phyloP scores from a whole-genome alignment of 2,113 vertebrate species.

The Gambusia holbrooki region DNA sequence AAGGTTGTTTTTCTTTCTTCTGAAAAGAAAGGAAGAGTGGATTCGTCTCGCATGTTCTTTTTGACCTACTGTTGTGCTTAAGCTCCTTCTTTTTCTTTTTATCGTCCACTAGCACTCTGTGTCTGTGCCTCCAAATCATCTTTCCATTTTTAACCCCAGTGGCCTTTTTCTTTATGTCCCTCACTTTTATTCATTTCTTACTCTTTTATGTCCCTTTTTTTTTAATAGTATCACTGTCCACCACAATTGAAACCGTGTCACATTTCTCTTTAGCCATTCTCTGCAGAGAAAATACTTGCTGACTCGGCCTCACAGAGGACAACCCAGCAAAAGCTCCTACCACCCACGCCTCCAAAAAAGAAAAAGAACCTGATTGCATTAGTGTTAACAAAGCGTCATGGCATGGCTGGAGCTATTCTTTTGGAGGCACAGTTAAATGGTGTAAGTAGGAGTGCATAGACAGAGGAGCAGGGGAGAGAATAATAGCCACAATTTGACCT shows the following conservation, averaged over 20 bases:
- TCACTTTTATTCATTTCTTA: constrained; percentile 4
- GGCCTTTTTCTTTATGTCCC: constrained; percentile 2
- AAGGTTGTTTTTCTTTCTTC: neutral
- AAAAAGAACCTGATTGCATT: constrained; percentile 84
- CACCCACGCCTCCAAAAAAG: constrained; percentile 2
- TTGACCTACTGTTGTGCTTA: constrained; percentile 1
- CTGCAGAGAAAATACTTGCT: constrained; percentile 39
- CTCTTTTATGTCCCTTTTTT: constrained; percentile 28
- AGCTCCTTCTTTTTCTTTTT: neutral
- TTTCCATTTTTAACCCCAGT: neutral
- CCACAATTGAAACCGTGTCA: constrained; percentile 42
- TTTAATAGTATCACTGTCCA: constrained; percentile 61
- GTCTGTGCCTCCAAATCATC: neutral
- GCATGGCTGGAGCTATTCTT: constrained; percentile 73
- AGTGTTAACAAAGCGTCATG: constrained; percentile 81
- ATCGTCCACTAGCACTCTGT: constrained; percentile 1
- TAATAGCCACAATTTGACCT: constrained; percentile 75
- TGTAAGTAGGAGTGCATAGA: constrained; percentile 67
- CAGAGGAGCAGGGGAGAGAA: constrained; percentile 58
- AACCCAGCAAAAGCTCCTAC: constrained; percentile 58
- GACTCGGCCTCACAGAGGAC: constrained; percentile 46
- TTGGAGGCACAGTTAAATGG: constrained; percentile 58
- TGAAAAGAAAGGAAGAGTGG: constrained; percentile 8
- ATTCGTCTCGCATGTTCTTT: neutral
- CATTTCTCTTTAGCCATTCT: constrained; percentile 43